phyloP scores from a whole-genome alignment of 1,140 invertebrate genomes.

The Papilio xuthus region DNA sequence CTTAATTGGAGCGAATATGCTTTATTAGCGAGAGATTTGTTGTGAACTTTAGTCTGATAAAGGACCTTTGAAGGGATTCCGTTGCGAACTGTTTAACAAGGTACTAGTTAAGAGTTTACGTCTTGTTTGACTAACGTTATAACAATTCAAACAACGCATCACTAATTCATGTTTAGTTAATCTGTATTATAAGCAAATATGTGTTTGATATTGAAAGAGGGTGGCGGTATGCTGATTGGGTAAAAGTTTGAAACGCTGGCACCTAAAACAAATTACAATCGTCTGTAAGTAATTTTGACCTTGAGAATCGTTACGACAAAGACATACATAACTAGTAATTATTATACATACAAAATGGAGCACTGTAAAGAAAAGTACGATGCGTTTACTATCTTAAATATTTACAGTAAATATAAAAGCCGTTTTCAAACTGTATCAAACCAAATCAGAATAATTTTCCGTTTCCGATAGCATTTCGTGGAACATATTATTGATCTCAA shows the following conservation, averaged over 20 bases:
- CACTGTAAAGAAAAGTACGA: too few relatives aligned
- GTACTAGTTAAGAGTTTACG: constrained; percentile 54
- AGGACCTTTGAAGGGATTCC: constrained; percentile 57
- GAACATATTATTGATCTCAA: constrained; percentile 46
- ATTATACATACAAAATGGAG: too few relatives aligned
- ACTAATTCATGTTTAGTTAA: constrained; percentile 32
- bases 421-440: neutral
- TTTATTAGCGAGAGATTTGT: constrained; percentile 61
- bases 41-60: constrained; percentile 58
- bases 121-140: constrained; percentile 40
- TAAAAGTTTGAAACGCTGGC: neutral
- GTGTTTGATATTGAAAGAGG: neutral
- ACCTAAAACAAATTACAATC: neutral
- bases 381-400: too few relatives aligned
- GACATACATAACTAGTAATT: too few relatives aligned
- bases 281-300: neutral
- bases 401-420: too few relatives aligned
- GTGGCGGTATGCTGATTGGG: neutral
- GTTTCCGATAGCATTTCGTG: neutral
- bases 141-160: constrained; percentile 42
- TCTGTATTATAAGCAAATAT: constrained; percentile 26
- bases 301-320: too few relatives aligned
- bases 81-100: constrained; percentile 55
- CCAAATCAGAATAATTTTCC: neutral
- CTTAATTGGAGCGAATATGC: constrained; percentile 61